Evolutionary conservation across 2,797 vertebrate genomes (phyloP), one percentile per base, ranked within the genome.

Genomic region (Cynodonichthys magdalenae): DNA sequence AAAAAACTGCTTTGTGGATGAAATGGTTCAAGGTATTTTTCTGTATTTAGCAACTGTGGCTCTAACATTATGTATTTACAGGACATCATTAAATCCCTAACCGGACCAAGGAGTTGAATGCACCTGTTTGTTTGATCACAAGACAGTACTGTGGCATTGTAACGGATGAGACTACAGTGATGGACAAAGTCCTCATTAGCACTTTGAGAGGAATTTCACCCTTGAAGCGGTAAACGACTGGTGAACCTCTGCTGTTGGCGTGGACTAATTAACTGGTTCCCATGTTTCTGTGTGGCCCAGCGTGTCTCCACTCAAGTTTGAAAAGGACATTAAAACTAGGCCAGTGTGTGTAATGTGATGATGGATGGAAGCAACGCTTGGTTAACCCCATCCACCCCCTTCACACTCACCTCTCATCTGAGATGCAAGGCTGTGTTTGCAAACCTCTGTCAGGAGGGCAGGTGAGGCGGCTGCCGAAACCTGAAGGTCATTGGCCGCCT

Each of bases 311-410:
- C 72, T 86, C 75, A 77, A 78, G 80, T 86, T 84, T 89, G 89
- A 75, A 78, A 88, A 83, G 79, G 87, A 87, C 84, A 82, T 80
- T 88, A 86, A 24, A 91, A 90, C 79, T 79, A 82, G 85, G 84
- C 85, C 82, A 76, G 74, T 44, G 63, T 75, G 86, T 72, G 79
- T 87, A 92, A 90, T 82, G 73, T 55, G 76, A 85, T 93, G 90
- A 92, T 90, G 80, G 89, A 92, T 91, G 87, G 79, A 62, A 47
- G 74, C 51, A 24, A 59, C 19, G 85, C 83, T 88, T 80, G 79
- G 89, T 90, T 89, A 80, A 67, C 71, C 66, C 71, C 65, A 10
- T 14, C 36, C 36, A 24, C 36, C 36, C 11, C 34, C 36, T 11
- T 12, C 36, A 39, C 36, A 24, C 24, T 24, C 36, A 36, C 39